A percentile compares a stretch with the other conserved stretches of the same genome.
phyloP scores from a whole-genome alignment of 2,113 vertebrate species.

The Tricholaema leucomelas region DNA sequence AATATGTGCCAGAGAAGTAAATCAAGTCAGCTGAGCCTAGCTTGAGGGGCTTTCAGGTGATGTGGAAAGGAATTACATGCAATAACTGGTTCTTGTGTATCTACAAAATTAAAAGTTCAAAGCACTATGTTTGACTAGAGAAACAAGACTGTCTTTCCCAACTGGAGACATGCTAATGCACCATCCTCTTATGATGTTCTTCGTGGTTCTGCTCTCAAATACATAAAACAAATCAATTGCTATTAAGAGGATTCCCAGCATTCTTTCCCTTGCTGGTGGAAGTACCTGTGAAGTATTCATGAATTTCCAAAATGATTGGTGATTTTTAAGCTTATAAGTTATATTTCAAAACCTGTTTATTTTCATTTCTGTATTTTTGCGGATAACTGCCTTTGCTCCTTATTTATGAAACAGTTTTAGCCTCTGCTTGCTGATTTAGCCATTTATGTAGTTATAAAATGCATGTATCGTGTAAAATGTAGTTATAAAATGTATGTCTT shows the following conservation, averaged over 20 bases:
- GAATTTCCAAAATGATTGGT: neutral
- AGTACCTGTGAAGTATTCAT: neutral
- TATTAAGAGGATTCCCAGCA: neutral
- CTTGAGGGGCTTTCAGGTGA: neutral
- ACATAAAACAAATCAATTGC: neutral
- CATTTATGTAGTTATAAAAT: neutral
- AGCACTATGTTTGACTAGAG: neutral
- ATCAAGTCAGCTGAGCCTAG: neutral
- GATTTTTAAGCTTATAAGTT: conserved; percentile 23
- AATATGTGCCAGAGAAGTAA: neutral
- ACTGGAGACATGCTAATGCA: neutral
- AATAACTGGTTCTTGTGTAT: neutral
- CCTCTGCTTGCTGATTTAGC: neutral
- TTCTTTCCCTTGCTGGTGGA: neutral
- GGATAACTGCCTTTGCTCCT: neutral
- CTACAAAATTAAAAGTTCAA: neutral
- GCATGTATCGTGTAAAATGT: too few species aligned
- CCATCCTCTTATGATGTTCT: neutral
- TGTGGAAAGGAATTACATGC: neutral
- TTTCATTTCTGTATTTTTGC: neutral
- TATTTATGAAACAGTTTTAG: neutral
- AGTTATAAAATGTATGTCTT: neutral
- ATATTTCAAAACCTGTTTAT: neutral
- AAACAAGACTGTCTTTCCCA: neutral
- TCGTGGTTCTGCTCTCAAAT: neutral